Evolutionary conservation across 2,888 invertebrate genomes (phyloP).

Genomic region (Agonopterix heracliana): DNA sequence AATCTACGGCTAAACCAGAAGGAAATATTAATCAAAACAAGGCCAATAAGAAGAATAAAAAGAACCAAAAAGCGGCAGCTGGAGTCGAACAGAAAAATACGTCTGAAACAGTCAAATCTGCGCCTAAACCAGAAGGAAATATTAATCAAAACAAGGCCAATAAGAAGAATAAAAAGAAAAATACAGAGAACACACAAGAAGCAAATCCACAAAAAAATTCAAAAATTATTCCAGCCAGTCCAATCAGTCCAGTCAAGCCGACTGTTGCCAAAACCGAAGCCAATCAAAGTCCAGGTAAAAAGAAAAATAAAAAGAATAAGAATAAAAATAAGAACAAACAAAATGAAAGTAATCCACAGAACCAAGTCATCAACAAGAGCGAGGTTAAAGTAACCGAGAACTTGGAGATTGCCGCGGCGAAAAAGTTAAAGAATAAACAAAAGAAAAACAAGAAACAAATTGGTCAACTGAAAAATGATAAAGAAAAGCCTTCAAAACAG

Average conservation of each 20-base stretch:
- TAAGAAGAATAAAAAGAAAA: neutral
- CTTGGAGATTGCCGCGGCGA: conserved; percentile 39
- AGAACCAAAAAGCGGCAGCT: neutral
- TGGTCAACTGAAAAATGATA: conserved; percentile 34
- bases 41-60: neutral
- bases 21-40: neutral
- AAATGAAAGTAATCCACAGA: neutral
- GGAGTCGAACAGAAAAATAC: neutral
- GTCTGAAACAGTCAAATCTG: neutral
- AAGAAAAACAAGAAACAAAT: conserved; percentile 57
- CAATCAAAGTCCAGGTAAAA: conserved; percentile 26
- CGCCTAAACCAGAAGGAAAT: neutral
- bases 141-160: neutral
- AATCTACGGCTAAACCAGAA: neutral
- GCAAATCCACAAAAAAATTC: neutral
- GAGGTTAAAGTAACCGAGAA: conserved; percentile 40
- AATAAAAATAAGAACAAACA: conserved; percentile 25
- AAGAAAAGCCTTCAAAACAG: conserved; percentile 12
- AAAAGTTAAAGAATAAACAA: conserved; percentile 50
- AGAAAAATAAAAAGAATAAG: conserved; percentile 26
- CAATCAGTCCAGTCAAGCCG: neutral
- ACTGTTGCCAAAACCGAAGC: conserved; percentile 9
- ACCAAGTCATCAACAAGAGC: conserved; percentile 21
- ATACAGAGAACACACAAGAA: conserved; percentile 4
- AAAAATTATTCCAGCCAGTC: neutral